Evolutionary conservation across 2,797 vertebrate species (phyloP), one percentile per base, ranked within the genome.

Genomic region (Alosa sapidissima): DNA sequence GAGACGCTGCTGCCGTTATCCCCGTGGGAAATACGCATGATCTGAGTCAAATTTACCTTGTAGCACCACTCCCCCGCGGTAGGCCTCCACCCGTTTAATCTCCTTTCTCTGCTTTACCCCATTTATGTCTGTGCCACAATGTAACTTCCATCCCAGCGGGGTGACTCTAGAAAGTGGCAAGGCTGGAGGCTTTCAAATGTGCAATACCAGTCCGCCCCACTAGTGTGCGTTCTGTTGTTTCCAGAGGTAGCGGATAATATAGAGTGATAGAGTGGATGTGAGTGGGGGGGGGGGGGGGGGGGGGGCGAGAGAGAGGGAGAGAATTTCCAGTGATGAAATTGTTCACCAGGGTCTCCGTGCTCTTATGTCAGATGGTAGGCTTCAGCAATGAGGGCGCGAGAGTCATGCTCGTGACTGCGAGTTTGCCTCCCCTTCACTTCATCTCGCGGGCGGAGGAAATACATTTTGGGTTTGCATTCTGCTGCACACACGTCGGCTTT

Each of bases 1-100:
- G 65, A 72, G 65, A 72, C 81, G 81, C 89, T 91, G 87, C 89
- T 87, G 84, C 52, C 86, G 83, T 90, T 84, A 11, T 88, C 88
- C 93, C 85, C 81, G 81, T 81, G 92, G 91, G 93, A 91, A 91
- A 93, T 91, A 89, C 90, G 83, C 86, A 85, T 81, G 84, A 75
- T 91, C 87, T 2, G 75, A 90, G 85, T 83, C 84, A 87, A 87
- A 87, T 89, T 87, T 86, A 84, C 84, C 87, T 84, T 84, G 92
- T 84, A 65, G 60, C 89, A 89, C 90, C 93, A 92, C 94, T 92
- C 93, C 93, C 93, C 16, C 88, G 81, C 83, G 83, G 11, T 82
- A 86, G 89, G 88, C 89, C 91, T 87, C 88, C 89, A 92, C 81
- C 87, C 86, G 65, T 89, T 91, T 90, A 92, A 93, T 92, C 91